Evolutionary conservation across 2,888 invertebrate species (phyloP), one percentile per base, ranked within the genome.

Genomic region (Epicampocera succincta): DNA sequence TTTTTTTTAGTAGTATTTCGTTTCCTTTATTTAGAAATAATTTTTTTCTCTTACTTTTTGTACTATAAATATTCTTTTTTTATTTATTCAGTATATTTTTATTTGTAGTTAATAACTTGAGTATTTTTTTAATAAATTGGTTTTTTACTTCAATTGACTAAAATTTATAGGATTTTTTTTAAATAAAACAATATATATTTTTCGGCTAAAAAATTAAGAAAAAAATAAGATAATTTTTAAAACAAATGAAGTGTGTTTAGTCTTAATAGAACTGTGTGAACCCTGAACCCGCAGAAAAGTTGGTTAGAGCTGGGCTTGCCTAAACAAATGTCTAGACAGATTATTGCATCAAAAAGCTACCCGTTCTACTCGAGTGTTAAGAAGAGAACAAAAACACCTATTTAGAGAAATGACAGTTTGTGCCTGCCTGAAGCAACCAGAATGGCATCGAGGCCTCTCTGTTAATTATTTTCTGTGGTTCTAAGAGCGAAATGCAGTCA

Each of bases 151-250:
- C n/a, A 52, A 21, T 50, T 44, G 13, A 54, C 60, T 63, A 29
- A 44, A 17, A n/a, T 61, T 54, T 40, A 25, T 48, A 72, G 15
- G 52, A 50, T 52, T 48, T 60, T 48, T 56, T 56, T 15, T 71
- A 66, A 69, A 65, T 19, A 48, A 38, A 54, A 29, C 63, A 77
- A 74, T 75, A 79, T 80, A 76, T 72, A 78, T 77, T 66, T 79
- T 76, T 71, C 21, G 46, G 12, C 38, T 52, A 9, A 4, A 52
- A n/a, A 42, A 40, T 6, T 13, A 50, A 52, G 44, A 38, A 50
- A 3, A 12, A 11, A 0, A n/a, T n/a, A n/a, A 21, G 25, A 52
- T 29, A 46, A 48, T 50, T 46, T 56, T 15, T 52, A 13, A 33
- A 44, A 69, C 63, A 69, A 81, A 77, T 74, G 73, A 81, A 50